phyloP scores from a whole-genome alignment of 2,797 vertebrate genomes.

The Mormyrops attenuatus region DNA sequence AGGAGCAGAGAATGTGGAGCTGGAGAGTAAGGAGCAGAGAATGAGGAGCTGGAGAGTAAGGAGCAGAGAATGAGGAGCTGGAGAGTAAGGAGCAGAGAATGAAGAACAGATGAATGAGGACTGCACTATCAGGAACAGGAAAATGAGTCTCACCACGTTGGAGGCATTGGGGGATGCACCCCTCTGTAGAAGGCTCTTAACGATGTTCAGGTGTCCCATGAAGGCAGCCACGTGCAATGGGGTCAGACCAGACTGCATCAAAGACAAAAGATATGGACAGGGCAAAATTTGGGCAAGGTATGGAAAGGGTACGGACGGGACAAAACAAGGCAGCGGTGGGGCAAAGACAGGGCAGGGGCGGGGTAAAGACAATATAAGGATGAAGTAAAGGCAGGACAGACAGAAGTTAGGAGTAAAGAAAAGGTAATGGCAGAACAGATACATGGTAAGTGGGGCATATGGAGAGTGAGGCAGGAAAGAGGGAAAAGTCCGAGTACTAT shows the following conservation, averaged over 20 bases:
- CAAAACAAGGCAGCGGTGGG: not conserved
- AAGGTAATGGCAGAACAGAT: not conserved
- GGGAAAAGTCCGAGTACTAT: not conserved
- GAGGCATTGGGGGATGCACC: slow-evolving; percentile 94
- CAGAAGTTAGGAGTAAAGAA: not conserved
- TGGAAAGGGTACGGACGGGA: not conserved
- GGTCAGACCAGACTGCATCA: slow-evolving; percentile 84
- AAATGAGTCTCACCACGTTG: slow-evolving; percentile 78
- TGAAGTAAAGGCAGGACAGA: not conserved
- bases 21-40: not conserved
- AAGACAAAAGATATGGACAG: not conserved
- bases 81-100: not conserved
- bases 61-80: not conserved
- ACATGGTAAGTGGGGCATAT: not conserved
- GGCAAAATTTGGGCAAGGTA: not conserved
- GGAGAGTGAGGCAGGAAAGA: not conserved
- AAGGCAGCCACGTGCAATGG: slow-evolving; percentile 93
- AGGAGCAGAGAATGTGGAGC: not conserved
- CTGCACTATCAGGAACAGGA: not conserved
- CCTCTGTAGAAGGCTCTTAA: slow-evolving; percentile 82
- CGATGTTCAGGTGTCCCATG: slow-evolving; percentile 91
- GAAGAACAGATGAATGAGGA: not conserved
- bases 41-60: not conserved
- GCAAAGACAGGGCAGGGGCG: not conserved
- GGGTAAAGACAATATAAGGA: not conserved